Percentiles rank a stretch among this genome's conserved stretches.
Evolutionary conservation across 2,888 invertebrate species (phyloP).

Genomic region (Acanthopleura granulata): DNA sequence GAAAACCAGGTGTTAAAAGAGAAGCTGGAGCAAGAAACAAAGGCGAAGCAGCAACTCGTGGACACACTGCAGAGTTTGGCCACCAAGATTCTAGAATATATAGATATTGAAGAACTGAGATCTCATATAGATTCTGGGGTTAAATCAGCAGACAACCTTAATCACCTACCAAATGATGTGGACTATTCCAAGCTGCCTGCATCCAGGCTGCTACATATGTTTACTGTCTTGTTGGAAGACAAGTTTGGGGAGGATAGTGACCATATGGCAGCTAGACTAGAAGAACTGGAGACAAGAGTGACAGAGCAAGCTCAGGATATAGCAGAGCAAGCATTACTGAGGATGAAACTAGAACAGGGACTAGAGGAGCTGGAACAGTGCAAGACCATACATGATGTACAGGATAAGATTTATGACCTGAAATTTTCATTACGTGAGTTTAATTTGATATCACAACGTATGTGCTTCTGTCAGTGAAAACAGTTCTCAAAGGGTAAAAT

Average conservation of each 20-base stretch:
- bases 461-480: no score
- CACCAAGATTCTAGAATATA: background rate
- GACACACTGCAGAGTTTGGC: background rate
- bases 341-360: conserved; percentile 55
- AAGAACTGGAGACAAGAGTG: conserved; percentile 64
- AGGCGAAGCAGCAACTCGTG: background rate
- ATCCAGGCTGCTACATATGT: background rate
- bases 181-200: background rate
- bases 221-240: conserved; percentile 5
- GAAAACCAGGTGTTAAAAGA: conserved; percentile 1
- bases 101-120: background rate
- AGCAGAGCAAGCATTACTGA: conserved; percentile 55
- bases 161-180: background rate
- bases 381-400: conserved; percentile 41
- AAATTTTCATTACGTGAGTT: conserved; percentile 55
- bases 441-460: background rate
- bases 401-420: conserved; percentile 47
- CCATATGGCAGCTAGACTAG: conserved; percentile 51
- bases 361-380: conserved; percentile 51
- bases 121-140: background rate
- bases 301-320: conserved; percentile 60
- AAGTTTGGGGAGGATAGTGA: conserved; percentile 10
- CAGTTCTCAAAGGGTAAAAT: no score
- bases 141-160: background rate
- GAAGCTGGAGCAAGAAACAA: background rate